Evolutionary conservation across 1,140 invertebrate species (phyloP), one percentile per base, ranked within the genome.

Genomic region (Teleopsis dalmanni): DNA sequence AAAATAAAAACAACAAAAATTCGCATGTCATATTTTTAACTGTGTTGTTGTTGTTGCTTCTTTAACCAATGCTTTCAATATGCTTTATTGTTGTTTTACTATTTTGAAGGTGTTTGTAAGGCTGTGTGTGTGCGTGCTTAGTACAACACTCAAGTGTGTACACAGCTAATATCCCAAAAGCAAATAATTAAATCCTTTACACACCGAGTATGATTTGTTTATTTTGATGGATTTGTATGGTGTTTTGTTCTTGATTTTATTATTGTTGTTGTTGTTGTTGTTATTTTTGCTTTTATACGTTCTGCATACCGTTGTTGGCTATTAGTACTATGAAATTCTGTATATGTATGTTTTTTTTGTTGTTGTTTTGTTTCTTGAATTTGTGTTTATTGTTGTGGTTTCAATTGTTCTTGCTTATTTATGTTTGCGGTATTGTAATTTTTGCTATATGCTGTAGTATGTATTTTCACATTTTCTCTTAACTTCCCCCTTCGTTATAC

Each of bases 171-270:
- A 46, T 46, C 44, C 44, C 35, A 14, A 46, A 46, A 46, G 44
- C 44, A 46, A 46, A 46, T 46, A 46, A 46, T 34, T 46, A 46
- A 46, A 46, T 46, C 44, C 44, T 46, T 46, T 46, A 34, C 22
- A 27, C 44, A 46, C 26, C 33, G 29, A 33, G 22, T 45, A n/a
- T 34, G 19, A 2, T n/a, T 19, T 46, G 31, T 35, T 16, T 23
- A n/a, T 35, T 46, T 46, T 46, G 44, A 46, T 46, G 44, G 44
- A 46, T 46, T 45, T 45, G 43, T 31, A 7, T 31, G 16, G 18
- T 42, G 40, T 19, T 35, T 46, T 35, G 11, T 18, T 46, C 35
- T 46, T 19, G 33, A 9, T 23, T 25, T 46, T 46, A 33, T n/a
- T n/a, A n/a, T n/a, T n/a, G n/a, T n/a, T n/a, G 14, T 46, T 46